Base-by-base conservation (phyloP, 2,888 invertebrate genomes). In the Eurytoma adleriae region DNA sequence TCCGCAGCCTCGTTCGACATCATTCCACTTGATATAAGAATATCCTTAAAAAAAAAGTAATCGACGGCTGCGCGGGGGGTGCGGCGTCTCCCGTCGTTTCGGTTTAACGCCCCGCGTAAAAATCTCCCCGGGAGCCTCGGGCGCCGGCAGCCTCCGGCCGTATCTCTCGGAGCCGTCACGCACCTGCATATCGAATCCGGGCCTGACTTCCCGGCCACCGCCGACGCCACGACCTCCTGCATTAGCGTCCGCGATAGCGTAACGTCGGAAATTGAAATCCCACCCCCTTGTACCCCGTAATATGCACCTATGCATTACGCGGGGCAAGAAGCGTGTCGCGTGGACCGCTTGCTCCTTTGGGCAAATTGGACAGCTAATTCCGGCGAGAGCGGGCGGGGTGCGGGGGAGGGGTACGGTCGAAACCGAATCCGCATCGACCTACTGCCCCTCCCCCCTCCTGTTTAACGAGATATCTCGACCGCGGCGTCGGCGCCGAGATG, bases 341-440 rank as follows among this genome's bases (percentile, higher is more conserved):
- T 1, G 24, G 2, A 52, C 59, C 13, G 66, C 66, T 5, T 52
- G 74, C 66, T 74, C 81, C 81, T 81, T 78, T 61, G 81, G 78
- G 13, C 74, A 78, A 81, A 81, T 81, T 81, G 81, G 74, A 81
- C 81, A 81, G 81, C 81, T 81, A 81, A 81, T 81, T 81, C 74
- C 78, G 78, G 0, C 12, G 7, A 3, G 50, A 20, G 61, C 18
- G 59, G 62, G n/a, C 18, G 0, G 16, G 48, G 14, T 4, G 52
- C 40, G 50, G 27, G 64, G 12, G 0, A 13, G 13, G 13, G 16
- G 16, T n/a, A n/a, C n/a, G 40, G 16, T 24, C 40, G 50, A n/a
- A 61, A 48, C 64, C 71, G 66, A 80, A 77, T 72, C 54, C 50
- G 62, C 76, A n/a, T 66, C 57, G 57, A 69, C 69, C 59, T 50